Percentiles rank a stretch among this genome's conserved stretches.
Evolutionary conservation across 2,797 vertebrate genomes (phyloP).

Genomic region (Gymnopithys bicolor): DNA sequence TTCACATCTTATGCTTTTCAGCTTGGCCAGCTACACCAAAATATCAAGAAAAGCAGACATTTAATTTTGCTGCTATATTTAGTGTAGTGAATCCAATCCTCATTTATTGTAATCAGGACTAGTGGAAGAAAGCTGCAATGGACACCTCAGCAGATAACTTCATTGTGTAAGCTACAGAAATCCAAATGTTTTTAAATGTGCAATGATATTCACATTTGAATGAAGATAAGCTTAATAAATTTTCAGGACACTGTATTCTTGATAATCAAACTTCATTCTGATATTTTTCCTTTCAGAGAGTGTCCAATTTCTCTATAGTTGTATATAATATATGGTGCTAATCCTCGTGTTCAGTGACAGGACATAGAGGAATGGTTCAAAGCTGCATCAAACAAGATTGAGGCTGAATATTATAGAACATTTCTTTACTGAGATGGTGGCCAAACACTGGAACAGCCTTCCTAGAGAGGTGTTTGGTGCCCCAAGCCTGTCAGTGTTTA

Average conservation of each 20-base stretch:
- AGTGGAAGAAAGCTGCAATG: background rate
- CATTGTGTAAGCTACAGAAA: background rate
- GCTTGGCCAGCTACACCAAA: background rate
- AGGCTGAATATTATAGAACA: background rate
- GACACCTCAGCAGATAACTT: background rate
- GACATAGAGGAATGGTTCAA: background rate
- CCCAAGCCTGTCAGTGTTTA: background rate
- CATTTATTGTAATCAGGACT: background rate
- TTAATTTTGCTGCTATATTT: background rate
- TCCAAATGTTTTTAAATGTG: background rate
- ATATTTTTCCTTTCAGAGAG: background rate
- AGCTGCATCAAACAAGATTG: background rate
- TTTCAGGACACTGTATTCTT: background rate
- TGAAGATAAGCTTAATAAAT: background rate
- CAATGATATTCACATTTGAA: background rate
- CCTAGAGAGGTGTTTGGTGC: fast-evolving
- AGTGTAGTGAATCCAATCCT: background rate
- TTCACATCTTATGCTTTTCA: background rate
- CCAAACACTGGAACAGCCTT: background rate
- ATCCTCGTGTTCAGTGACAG: background rate
- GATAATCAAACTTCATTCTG: background rate
- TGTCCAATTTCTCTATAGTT: background rate
- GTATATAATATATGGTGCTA: background rate
- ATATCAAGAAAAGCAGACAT: background rate
- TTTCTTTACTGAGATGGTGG: background rate